phyloP scores from a whole-genome alignment of 2,797 vertebrate species.

The Holocentrus rufus region DNA sequence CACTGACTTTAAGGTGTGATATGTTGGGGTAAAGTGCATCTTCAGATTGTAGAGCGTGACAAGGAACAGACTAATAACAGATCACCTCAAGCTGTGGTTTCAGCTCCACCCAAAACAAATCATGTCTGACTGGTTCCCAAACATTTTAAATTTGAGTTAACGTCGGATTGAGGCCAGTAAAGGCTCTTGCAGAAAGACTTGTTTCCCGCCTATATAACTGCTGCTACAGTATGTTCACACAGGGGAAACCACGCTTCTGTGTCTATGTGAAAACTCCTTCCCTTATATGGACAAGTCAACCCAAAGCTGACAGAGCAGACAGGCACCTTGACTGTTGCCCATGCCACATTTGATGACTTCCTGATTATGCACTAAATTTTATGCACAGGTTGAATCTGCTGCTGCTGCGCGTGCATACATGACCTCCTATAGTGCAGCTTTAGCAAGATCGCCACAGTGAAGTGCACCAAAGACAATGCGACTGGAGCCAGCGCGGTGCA shows the following conservation, averaged over 20 bases:
- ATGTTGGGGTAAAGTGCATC: conserved; percentile 67
- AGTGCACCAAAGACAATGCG: conserved; percentile 22
- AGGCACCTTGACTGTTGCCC: conserved; percentile 42
- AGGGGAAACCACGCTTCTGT: conserved; percentile 26
- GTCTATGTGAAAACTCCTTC: conserved; percentile 39
- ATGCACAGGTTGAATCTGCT: conserved; percentile 13
- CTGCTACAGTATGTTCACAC: conserved; percentile 10
- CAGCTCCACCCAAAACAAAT: background rate
- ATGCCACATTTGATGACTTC: conserved; percentile 59
- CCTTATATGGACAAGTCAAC: conserved; percentile 78
- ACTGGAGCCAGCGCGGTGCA: background rate
- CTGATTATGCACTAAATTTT: conserved; percentile 43
- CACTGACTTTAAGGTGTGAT: conserved; percentile 10
- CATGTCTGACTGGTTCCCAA: conserved; percentile 7
- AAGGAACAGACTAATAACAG: conserved; percentile 33
- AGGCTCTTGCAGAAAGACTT: conserved; percentile 26
- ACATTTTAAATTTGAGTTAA: background rate
- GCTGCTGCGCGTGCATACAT: background rate
- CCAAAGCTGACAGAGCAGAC: conserved; percentile 14
- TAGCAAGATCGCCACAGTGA: background rate
- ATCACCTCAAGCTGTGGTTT: conserved; percentile 1
- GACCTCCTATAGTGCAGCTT: conserved; percentile 23
- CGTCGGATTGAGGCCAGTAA: background rate
- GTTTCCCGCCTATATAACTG: conserved; percentile 45
- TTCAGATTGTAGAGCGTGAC: conserved; percentile 26